Evolutionary conservation across 2,113 vertebrate genomes (phyloP), one percentile per base, ranked within the genome.

Genomic region (Mesoclemmys tuberculata): DNA sequence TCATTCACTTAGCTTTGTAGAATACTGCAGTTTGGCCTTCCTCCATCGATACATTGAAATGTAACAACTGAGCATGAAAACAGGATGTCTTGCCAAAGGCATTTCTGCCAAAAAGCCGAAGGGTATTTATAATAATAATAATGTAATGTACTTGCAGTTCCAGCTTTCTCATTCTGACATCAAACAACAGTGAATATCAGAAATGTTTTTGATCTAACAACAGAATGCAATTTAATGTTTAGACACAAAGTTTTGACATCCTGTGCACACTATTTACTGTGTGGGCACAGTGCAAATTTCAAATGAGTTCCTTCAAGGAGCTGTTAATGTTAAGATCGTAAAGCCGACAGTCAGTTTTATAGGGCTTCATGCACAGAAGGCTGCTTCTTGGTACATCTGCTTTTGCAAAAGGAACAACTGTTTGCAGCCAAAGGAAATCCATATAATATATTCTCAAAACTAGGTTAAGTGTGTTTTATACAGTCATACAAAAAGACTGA

Each of bases 401-500:
- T 85, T 94, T 78, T 91, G 19, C 41, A 84, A 54, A 92, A 90
- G 52, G 82, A 89, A 83, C 29, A 92, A 85, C 54, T 1, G 11
- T 48, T 92, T 85, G 24, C 46, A 89, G 58, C 41, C 46, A 82
- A 61, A 89, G 52, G 24, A 2, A 89, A 89, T 51, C 19, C 44
- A 85, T 7, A 54, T 4, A 80, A 81, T 89, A 4, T 87, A 51
- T 82, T 94, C 89, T 85, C 22, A 5, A 90, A 94, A 92, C n/a
- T 80, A 89, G 58, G 82, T 80, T 96, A 96, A 94, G 85, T 85
- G 5, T 88, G 38, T 71, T 94, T 96, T 83, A 85, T 54, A 12
- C 10, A 55, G 56, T 87, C 51, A 38, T 9, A 74, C 64, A 89
- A 79, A 81, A 80, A 49, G 56, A 75, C 38, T 1, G 11, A 87